Evolutionary conservation across 2,797 vertebrate species (phyloP).

Genomic region (Pseudomugil gertrudae): DNA sequence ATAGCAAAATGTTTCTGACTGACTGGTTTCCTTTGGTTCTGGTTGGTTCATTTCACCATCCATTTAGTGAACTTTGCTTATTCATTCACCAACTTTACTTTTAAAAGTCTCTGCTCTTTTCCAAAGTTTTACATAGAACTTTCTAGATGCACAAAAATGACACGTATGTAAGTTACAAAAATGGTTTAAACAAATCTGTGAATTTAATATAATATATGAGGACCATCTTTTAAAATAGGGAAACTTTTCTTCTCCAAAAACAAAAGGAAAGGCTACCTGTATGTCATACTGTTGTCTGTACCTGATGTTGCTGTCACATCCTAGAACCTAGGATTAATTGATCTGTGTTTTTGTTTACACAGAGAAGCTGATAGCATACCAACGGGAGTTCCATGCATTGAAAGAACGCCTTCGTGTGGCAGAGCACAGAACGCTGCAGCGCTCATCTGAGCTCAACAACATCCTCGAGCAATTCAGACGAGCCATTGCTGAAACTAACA

Average conservation of each 20-base stretch:
- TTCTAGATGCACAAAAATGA: not conserved
- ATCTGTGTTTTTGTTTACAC: not conserved
- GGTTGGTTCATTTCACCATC: not conserved
- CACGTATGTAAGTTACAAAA: not conserved
- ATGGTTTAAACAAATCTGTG: not conserved
- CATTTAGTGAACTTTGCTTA: not conserved
- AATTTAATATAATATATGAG: not conserved
- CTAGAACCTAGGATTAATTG: not conserved
- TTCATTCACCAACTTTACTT: not conserved
- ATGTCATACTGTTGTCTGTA: not conserved
- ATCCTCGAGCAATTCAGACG: conserved; percentile 95
- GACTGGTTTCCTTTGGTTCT: not conserved
- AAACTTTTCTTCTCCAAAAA: not conserved
- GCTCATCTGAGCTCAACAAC: conserved; percentile 92
- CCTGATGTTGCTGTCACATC: not conserved
- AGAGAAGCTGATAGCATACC: conserved; percentile 97
- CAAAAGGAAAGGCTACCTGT: not conserved
- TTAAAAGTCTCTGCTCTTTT: not conserved
- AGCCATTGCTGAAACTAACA: conserved; percentile 92
- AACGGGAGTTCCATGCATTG: conserved; percentile 95
- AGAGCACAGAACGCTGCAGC: conserved; percentile 94
- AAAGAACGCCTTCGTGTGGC: conserved; percentile 96
- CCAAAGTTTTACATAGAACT: not conserved
- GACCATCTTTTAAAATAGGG: not conserved
- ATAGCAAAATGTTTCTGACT: not conserved